Base-by-base conservation (phyloP, 2,113 vertebrate genomes). In the Alexandromys fortis region DNA sequence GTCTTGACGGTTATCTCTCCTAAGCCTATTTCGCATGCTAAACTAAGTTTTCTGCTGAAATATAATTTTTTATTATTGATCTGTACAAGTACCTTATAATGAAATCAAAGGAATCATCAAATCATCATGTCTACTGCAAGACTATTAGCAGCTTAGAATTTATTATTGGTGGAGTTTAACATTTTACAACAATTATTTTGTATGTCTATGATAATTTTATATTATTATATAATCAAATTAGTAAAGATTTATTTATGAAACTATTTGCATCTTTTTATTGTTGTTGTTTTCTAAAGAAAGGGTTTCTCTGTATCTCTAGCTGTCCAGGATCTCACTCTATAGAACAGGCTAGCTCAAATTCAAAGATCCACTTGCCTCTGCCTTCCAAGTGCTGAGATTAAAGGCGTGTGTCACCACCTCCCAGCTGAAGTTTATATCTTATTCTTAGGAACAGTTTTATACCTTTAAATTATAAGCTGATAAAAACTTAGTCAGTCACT, bases 81-180 rank as follows among this genome's bases (percentile, higher is more conserved):
- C 83, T 75, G 2, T 35, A 55, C 10, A 79, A 55, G 19, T 61
- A 35, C 3, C 10, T 61, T 68, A 6, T 83, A 97, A 49, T 49
- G 10, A 49, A 94, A 78, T 49, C 55, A 85, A 67, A 86, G 67
- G 95, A 88, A 78, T 83, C 42, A 86, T 81, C 24, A 75, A 5
- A 72, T 61, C 55, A 55, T 86, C 17, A 14, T 67, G 61, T n/a
- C 4, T 79, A 8, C 49, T 95, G 0, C 26, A 95, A 72, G 30
- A 87, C 83, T 67, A 68, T 67, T 67, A 26, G 9, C 5, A 86
- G 33, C 1, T 76, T 82, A 19, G 58, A 47, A 47, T 76, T 91
- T 95, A 17, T 82, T 85, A 63, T 93, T 63, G 22, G 79, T 83
- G 8, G 88, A 81, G 88, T 76, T 70, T 90, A 87, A 95, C 3